phyloP scores from a whole-genome alignment of 2,888 invertebrate genomes.

The Aromia moschata region DNA sequence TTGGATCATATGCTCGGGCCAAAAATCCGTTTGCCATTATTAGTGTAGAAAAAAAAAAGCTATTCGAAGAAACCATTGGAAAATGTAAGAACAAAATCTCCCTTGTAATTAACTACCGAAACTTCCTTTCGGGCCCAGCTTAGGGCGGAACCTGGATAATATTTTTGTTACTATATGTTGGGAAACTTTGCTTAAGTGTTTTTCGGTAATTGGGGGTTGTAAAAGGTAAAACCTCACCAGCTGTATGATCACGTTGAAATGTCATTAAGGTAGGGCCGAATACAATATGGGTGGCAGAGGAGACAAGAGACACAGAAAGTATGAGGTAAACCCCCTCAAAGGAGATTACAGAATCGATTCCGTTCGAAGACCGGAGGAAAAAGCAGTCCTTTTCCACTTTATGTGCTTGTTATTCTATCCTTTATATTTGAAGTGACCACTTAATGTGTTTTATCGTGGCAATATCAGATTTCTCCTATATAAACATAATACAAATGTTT shows the following conservation, averaged over 20 bases:
- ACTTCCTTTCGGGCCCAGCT: neutral
- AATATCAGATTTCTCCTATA: conserved; percentile 57
- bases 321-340: conserved; percentile 55
- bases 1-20: no score
- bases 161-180: conserved; percentile 6
- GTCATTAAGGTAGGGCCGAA: conserved; percentile 43
- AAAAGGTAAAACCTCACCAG: conserved; percentile 36
- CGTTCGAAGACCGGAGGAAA: conserved; percentile 51
- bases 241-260: conserved; percentile 41
- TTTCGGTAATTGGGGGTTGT: conserved; percentile 23
- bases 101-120: neutral
- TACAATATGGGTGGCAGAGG: conserved; percentile 45
- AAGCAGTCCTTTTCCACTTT: conserved; percentile 53
- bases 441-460: conserved; percentile 59
- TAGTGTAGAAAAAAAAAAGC: no score
- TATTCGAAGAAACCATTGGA: neutral
- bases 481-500: conserved; percentile 54
- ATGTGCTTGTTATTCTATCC: conserved; percentile 61
- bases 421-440: conserved; percentile 61
- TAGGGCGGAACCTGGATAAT: neutral
- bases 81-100: neutral
- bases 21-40: no score
- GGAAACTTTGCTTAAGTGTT: conserved; percentile 9
- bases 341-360: conserved; percentile 60
- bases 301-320: conserved; percentile 44